Evolutionary conservation across 2,797 vertebrate species (phyloP).

Genomic region (Neomorphus geoffroyi): DNA sequence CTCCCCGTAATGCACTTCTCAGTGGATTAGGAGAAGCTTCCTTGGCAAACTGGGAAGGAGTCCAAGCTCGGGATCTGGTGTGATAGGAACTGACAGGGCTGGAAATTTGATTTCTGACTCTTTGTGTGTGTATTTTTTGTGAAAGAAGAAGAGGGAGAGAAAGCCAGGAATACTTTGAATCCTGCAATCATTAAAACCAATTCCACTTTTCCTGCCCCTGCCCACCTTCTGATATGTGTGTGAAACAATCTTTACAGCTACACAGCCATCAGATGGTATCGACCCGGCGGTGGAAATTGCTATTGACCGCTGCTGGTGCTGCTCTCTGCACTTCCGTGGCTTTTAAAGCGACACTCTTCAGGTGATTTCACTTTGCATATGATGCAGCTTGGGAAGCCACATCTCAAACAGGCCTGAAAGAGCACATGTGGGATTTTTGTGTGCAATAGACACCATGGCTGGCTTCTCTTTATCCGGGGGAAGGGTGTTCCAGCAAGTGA

Average conservation of each 20-base stretch:
- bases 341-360: conserved; percentile 78
- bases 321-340: conserved; percentile 68
- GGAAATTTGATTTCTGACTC: conserved; percentile 72
- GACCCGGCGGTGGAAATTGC: conserved; percentile 84
- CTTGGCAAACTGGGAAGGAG: conserved; percentile 59
- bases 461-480: background rate
- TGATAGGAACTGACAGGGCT: conserved; percentile 62
- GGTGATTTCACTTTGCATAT: conserved; percentile 67
- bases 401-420: background rate
- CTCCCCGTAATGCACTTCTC: conserved; percentile 1
- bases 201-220: conserved; percentile 66
- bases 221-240: conserved; percentile 69
- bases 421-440: background rate
- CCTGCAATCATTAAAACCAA: conserved; percentile 78
- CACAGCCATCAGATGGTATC: conserved; percentile 78
- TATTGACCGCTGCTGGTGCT: conserved; percentile 81
- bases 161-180: conserved; percentile 68
- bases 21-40: conserved; percentile 49
- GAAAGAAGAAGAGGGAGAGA: conserved; percentile 57
- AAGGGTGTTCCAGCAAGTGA: background rate
- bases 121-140: conserved; percentile 58
- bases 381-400: conserved; percentile 32
- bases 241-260: conserved; percentile 76
- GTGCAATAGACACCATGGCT: background rate
- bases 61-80: conserved; percentile 29